Base-by-base conservation (phyloP, 1,140 invertebrate genomes). In the Ceratina calcarata region DNA sequence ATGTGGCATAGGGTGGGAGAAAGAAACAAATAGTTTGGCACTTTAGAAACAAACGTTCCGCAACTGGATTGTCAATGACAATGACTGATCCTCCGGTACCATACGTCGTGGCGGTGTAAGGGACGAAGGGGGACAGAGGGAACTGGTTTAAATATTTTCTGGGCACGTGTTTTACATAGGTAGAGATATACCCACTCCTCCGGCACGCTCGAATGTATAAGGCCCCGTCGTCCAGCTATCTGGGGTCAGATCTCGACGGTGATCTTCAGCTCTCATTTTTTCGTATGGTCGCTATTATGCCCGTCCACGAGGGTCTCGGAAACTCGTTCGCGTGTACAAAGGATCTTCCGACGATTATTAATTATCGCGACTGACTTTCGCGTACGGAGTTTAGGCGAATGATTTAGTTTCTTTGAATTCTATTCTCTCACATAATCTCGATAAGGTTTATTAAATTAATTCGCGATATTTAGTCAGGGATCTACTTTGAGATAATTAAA, bases 91-190 rank as follows among this genome's bases (percentile, higher is more conserved):
- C 77, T 73, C 67, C 58, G 49, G 51, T 18, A 55, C n/a, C 53
- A n/a, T 70, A 57, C 22, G 22, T 69, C 58, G 55, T 22, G 65
- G 13, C 57, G 15, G 20, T n/a, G 12, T 66, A 73, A 70, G 58
- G 16, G 69, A 51, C 13, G 58, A 62, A 60, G 55, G 55, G 53
- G 66, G n/a, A 24, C 20, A 24, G 77, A 80, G 73, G 75, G 80
- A 89, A 89, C 88, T 89, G 89, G 87, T 90, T 90, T 84, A 88
- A 90, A 90, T 89, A 88, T 86, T 89, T 89, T 88, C 85, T 85
- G 80, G 85, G 88, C 86, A 90, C 88, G 86, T 90, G 89, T 90
- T 90, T 82, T 87, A 89, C 87, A 89, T 88, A 84, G 82, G 80
- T 76, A 88, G 82, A 87, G 79, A 90, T 82, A 85, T 86, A 87